Evolutionary conservation across 2,888 invertebrate genomes (phyloP).

Genomic region (Dicycla oo): DNA sequence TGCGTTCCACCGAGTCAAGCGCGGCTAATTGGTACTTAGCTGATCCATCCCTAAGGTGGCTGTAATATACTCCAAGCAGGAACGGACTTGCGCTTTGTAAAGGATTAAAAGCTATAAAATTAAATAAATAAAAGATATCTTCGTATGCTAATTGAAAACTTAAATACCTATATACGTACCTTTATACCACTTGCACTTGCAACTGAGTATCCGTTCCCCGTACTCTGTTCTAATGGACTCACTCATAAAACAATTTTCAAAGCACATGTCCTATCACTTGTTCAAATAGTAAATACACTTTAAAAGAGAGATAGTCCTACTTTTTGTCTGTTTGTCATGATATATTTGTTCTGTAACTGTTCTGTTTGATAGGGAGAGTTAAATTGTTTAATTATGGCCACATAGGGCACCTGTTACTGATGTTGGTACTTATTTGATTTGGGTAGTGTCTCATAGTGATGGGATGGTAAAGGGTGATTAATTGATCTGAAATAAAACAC

Average conservation of each 20-base stretch:
- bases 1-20: too few species aligned
- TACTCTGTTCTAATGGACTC: not conserved
- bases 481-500: not conserved
- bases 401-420: slow-evolving; percentile 56
- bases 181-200: not conserved
- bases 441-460: not conserved
- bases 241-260: not conserved
- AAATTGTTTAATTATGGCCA: slow-evolving; percentile 48
- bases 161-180: too few species aligned
- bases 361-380: slow-evolving; percentile 43
- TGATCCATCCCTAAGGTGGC: too few species aligned
- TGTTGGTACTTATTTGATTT: slow-evolving; percentile 22
- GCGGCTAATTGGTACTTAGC: too few species aligned
- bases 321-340: slow-evolving; percentile 64
- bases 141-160: not conserved
- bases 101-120: too few species aligned
- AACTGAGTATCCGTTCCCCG: not conserved
- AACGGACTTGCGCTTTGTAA: too few species aligned
- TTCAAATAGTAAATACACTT: slow-evolving; percentile 59
- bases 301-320: slow-evolving; percentile 29
- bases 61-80: too few species aligned
- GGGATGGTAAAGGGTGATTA: not conserved
- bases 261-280: slow-evolving; percentile 63
- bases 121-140: too few species aligned
- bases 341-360: slow-evolving; percentile 67